Conservation (phyloP, 2,888 invertebrate genomes). For the Chirona hameri region DNA sequence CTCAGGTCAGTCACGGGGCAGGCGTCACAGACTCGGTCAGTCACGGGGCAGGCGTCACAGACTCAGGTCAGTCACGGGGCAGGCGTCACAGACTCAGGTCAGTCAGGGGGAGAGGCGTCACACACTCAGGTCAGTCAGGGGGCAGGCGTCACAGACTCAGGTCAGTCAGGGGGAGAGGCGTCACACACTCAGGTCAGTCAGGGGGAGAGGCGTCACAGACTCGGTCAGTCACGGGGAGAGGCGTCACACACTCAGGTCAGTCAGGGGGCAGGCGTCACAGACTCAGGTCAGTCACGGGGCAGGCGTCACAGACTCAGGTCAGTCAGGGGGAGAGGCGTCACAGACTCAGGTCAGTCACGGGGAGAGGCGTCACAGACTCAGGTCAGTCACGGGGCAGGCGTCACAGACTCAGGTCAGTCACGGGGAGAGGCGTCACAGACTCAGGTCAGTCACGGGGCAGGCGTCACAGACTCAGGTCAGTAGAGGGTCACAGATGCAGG, state of each 20-base stretch:
- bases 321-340: too few relatives aligned
- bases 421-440: too few relatives aligned
- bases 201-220: background rate
- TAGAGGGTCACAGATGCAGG: too few relatives aligned
- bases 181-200: constrained; percentile 4
- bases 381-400: background rate
- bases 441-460: background rate
- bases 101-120: background rate
- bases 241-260: too few relatives aligned
- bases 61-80: background rate
- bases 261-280: background rate
- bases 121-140: background rate
- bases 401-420: background rate
- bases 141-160: too few relatives aligned
- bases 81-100: constrained; percentile 5
- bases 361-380: background rate
- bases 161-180: background rate
- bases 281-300: background rate
- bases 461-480: constrained; percentile 12
- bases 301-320: background rate
- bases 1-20: background rate
- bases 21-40: background rate
- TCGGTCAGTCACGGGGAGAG: background rate
- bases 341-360: background rate
- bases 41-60: too few relatives aligned